Percentiles rank a stretch among this genome's conserved stretches.
These are phyloP conservation scores for Brachynemurus nebulosus DNA, from an alignment of 2,888 invertebrate genomes.

Conservation along the genomic window DNA sequence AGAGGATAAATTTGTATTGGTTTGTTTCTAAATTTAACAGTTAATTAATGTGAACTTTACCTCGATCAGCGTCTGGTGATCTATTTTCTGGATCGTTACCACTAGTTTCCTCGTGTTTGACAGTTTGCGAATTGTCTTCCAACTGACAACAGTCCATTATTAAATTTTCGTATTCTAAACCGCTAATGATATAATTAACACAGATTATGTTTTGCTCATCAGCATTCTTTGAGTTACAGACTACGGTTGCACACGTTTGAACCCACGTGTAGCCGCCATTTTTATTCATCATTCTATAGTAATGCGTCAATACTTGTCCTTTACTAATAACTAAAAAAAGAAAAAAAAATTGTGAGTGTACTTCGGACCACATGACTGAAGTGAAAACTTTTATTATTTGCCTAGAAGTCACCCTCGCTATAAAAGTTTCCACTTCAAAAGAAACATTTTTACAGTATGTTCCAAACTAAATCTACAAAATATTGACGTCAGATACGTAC, in stretches of 20 bases:
- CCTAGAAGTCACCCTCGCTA: too few species aligned
- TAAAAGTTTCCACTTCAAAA: too few species aligned
- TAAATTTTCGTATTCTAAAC: slow-evolving; percentile 76
- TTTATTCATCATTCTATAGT: slow-evolving; percentile 92
- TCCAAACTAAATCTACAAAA: too few species aligned
- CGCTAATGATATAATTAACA: slow-evolving; percentile 92
- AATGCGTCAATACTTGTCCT: slow-evolving; percentile 92
- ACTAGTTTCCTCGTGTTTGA: slow-evolving; percentile 64
- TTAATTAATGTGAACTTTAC: slow-evolving; percentile 25
- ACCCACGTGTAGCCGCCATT: slow-evolving; percentile 94
- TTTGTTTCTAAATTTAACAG: background rate
- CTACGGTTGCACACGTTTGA: slow-evolving; percentile 92
- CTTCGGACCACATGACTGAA: background rate
- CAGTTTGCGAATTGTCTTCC: slow-evolving; percentile 66
- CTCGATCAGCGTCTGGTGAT: slow-evolving; percentile 72
- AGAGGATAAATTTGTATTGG: background rate
- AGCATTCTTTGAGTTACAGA: slow-evolving; percentile 88
- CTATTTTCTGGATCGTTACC: slow-evolving; percentile 76
- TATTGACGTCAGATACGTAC: slow-evolving; percentile 78
- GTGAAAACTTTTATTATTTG: too few species aligned
- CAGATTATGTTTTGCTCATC: slow-evolving; percentile 96
- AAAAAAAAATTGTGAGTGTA: slow-evolving; percentile 21
- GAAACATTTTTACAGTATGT: too few species aligned
- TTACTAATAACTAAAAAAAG: slow-evolving; percentile 76
- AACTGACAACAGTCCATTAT: slow-evolving; percentile 91